phyloP scores from a whole-genome alignment of 2,113 vertebrate species.

The Rhinoptilus africanus region DNA sequence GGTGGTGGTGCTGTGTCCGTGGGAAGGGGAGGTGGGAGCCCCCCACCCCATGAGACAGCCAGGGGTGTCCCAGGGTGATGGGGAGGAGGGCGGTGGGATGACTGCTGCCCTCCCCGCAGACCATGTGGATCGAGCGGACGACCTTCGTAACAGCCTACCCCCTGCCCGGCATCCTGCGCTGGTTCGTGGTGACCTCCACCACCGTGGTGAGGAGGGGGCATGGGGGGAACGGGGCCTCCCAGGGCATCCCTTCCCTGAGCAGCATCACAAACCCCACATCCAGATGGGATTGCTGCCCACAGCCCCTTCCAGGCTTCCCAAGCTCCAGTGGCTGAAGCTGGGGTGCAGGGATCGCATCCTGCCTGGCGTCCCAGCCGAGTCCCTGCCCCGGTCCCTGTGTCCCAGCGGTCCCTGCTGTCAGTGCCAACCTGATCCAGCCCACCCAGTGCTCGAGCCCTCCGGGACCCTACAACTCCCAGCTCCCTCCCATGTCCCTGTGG shows the following conservation, averaged over 20 bases:
- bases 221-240: neutral
- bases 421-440: neutral
- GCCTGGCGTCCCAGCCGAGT: rapidly evolving
- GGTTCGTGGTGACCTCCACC: slow-evolving; percentile 37
- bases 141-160: slow-evolving; percentile 61
- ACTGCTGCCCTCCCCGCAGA: neutral
- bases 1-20: neutral
- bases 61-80: neutral
- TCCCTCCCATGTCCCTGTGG: rapidly evolving
- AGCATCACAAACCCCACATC: too few species aligned
- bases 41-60: rapidly evolving
- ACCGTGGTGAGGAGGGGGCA: slow-evolving; percentile 17
- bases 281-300: neutral
- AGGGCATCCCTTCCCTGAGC: neutral
- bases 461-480: rapidly evolving
- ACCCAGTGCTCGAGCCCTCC: neutral
- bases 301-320: neutral
- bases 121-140: slow-evolving; percentile 62
- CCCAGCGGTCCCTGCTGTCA: neutral
- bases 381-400: rapidly evolving
- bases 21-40: neutral
- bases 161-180: slow-evolving; percentile 66
- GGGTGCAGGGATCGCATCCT: rapidly evolving
- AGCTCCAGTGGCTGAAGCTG: neutral
- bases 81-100: neutral